These are phyloP conservation scores for Myotis findleyi DNA, from an alignment of 2,797 vertebrate genomes.

Conservation along the genomic window DNA sequence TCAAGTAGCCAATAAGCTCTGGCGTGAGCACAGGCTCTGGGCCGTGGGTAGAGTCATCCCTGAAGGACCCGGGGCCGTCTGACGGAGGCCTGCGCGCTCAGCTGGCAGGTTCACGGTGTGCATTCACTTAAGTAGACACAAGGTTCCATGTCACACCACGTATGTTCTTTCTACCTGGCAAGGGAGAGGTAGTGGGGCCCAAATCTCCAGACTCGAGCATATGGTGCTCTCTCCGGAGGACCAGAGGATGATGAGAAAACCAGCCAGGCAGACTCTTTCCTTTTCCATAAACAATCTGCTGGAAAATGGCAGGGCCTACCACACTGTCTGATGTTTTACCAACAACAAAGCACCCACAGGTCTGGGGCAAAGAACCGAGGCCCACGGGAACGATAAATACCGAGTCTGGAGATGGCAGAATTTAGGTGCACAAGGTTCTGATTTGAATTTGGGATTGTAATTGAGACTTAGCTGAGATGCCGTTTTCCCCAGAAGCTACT, in stretches of 20 bases:
- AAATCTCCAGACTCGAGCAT: not conserved
- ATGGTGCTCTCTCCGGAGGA: not conserved
- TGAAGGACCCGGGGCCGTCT: not conserved
- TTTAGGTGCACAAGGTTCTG: not conserved
- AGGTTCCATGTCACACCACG: not conserved
- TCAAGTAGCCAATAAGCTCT: not conserved
- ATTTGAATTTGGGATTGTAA: not conserved
- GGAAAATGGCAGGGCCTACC: not conserved
- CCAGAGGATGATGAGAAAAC: conserved; percentile 25
- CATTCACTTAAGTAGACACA: not conserved
- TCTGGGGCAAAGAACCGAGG: not conserved
- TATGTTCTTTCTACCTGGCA: conserved; percentile 27
- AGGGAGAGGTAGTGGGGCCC: not conserved
- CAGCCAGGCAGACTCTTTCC: not conserved
- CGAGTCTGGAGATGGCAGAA: not conserved
- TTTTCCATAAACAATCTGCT: not conserved
- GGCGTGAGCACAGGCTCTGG: not conserved
- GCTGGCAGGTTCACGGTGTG: rapidly evolving
- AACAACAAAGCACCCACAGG: not conserved
- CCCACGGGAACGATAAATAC: not conserved
- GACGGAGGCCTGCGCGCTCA: not conserved
- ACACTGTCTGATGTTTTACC: not conserved
- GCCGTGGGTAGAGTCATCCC: not conserved
- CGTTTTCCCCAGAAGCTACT: not conserved
- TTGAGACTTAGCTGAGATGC: not conserved